These are phyloP conservation scores for Sinelater perroti DNA, from an alignment of 2,888 invertebrate genomes.

Conservation along the genomic window DNA sequence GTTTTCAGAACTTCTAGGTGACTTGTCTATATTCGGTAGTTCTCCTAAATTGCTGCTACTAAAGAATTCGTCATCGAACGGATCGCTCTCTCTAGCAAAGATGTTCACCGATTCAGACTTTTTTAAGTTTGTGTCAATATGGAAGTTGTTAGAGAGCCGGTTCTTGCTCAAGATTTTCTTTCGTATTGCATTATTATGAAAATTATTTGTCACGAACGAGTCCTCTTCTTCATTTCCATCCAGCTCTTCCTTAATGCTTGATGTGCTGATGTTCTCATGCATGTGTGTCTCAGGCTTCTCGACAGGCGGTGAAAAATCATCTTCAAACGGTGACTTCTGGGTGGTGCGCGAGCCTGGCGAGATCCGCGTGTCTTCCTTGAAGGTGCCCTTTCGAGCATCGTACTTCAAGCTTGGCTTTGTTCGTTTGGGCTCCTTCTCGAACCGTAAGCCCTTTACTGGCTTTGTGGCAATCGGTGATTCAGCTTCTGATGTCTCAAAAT, in stretches of 20 bases:
- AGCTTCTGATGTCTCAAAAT: slow-evolving; percentile 54
- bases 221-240: slow-evolving; percentile 50
- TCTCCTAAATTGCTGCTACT: slow-evolving; percentile 51
- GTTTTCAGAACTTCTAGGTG: slow-evolving; percentile 52
- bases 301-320: slow-evolving; percentile 64
- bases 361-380: slow-evolving; percentile 32
- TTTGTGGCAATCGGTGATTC: slow-evolving; percentile 48
- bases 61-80: slow-evolving; percentile 91
- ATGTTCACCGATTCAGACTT: slow-evolving; percentile 92
- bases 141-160: slow-evolving; percentile 44
- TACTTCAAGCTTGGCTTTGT: slow-evolving; percentile 20
- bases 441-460: slow-evolving; percentile 37
- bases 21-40: slow-evolving; percentile 23
- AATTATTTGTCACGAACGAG: slow-evolving; percentile 47
- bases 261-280: slow-evolving; percentile 46
- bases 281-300: slow-evolving; percentile 43
- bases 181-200: slow-evolving; percentile 46
- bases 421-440: slow-evolving; percentile 40
- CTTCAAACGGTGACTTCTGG: slow-evolving; percentile 63
- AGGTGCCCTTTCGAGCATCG: slow-evolving; percentile 25
- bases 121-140: slow-evolving; percentile 72
- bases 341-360: slow-evolving; percentile 58
- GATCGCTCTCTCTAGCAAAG: slow-evolving; percentile 85
- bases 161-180: slow-evolving; percentile 53
- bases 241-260: slow-evolving; percentile 58